A percentile compares a stretch with the other conserved stretches of the same genome.
Conservation (phyloP, 2,797 vertebrate species). For the Antennarius maculatus region DNA sequence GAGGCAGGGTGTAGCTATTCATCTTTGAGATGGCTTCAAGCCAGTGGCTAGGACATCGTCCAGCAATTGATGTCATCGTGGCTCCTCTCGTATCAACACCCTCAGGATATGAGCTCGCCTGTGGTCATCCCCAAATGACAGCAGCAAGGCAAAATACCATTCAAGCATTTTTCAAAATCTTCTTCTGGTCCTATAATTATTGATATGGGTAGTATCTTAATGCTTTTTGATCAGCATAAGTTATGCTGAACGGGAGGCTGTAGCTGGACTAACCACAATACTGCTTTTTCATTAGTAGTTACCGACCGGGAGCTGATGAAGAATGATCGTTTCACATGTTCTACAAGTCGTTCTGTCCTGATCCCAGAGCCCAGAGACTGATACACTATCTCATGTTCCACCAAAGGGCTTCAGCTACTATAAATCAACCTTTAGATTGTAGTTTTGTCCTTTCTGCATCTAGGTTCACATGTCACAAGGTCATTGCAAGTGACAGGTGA, state of each 20-base stretch:
- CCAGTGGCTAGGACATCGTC: conserved; percentile 58
- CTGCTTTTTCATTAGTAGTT: conserved; percentile 62
- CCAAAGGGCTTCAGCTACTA: conserved; percentile 45
- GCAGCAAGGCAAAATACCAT: conserved; percentile 27
- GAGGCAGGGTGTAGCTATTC: conserved; percentile 45
- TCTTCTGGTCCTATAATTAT: conserved; percentile 18
- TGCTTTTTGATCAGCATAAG: conserved; percentile 25
- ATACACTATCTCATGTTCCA: conserved; percentile 62
- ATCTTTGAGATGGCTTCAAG: conserved; percentile 57
- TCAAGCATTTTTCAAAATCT: conserved; percentile 18
- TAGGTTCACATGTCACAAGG: conserved; percentile 36
- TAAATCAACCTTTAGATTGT: conserved; percentile 52
- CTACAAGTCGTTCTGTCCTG: conserved; percentile 66
- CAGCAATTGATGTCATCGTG: conserved; percentile 68
- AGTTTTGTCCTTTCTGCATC: conserved; percentile 50
- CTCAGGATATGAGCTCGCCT: conserved; percentile 52
- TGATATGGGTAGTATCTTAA: conserved; percentile 22
- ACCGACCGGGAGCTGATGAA: conserved; percentile 73
- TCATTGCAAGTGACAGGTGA: conserved; percentile 39
- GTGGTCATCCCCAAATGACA: conserved; percentile 47
- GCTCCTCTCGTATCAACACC: conserved; percentile 65
- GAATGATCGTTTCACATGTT: conserved; percentile 79
- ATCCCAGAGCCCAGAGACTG: conserved; percentile 48
- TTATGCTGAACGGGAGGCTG: conserved; percentile 21
- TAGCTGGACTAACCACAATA: conserved; percentile 21